phyloP scores from a whole-genome alignment of 2,797 vertebrate species.

The Macropus fuliginosus region DNA sequence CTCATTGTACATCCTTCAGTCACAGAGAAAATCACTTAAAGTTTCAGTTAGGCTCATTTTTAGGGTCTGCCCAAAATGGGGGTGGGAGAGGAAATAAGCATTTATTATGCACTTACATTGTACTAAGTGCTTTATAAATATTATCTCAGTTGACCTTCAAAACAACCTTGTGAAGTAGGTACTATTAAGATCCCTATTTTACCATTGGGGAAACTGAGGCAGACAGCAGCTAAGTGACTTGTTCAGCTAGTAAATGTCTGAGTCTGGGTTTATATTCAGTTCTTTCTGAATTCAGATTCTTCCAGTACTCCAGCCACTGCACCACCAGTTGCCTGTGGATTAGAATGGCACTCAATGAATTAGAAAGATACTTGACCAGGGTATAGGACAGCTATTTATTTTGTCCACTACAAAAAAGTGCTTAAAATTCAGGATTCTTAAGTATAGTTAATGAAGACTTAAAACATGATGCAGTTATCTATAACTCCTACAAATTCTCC shows the following conservation, averaged over 20 bases:
- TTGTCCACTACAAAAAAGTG: not conserved
- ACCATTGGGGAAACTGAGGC: not conserved
- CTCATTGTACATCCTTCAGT: not conserved
- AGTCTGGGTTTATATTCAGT: not conserved
- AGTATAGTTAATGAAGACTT: not conserved
- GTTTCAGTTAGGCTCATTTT: not conserved
- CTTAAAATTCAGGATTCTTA: not conserved
- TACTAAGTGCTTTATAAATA: not conserved
- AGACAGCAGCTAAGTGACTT: not conserved
- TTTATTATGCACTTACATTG: not conserved
- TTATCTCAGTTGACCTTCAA: not conserved
- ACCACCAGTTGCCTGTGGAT: not conserved
- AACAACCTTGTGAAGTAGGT: not conserved
- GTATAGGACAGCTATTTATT: not conserved
- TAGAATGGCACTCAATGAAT: not conserved
- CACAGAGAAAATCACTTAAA: not conserved
- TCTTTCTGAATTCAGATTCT: not conserved
- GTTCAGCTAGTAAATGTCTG: not conserved
- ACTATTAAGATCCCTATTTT: not conserved
- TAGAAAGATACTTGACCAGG: not conserved
- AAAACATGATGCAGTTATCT: not conserved
- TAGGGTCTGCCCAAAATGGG: not conserved
- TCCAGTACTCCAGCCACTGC: not conserved
- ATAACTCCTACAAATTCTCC: not conserved
- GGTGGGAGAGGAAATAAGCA: not conserved